A percentile compares a stretch with the other conserved stretches of the same genome.
These are phyloP conservation scores for Ephestia elutella DNA, from an alignment of 1,140 invertebrate genomes.

Conservation along the genomic window DNA sequence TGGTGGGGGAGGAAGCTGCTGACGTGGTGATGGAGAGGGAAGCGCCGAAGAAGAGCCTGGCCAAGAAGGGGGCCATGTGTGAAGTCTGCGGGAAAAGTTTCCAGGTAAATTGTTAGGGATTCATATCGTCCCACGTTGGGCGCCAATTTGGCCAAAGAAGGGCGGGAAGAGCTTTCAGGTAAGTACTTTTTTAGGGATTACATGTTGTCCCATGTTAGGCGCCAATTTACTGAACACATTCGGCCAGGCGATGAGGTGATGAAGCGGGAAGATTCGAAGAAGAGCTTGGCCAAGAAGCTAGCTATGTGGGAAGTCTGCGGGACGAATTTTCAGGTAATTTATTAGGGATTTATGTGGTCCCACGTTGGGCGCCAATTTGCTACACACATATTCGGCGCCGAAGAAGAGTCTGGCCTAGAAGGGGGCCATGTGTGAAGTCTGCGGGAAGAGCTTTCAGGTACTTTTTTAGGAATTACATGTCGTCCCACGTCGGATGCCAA, in stretches of 20 bases:
- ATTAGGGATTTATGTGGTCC: too few relatives aligned
- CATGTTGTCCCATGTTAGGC: neutral
- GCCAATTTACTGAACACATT: too few relatives aligned
- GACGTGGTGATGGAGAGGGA: neutral
- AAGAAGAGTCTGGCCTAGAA: neutral
- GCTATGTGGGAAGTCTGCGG: too few relatives aligned
- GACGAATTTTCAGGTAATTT: too few relatives aligned
- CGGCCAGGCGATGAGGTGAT: too few relatives aligned
- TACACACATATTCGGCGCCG: too few relatives aligned
- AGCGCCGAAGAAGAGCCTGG: neutral
- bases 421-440: constrained; percentile 43
- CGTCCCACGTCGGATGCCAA: too few relatives aligned
- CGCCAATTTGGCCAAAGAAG: too few relatives aligned
- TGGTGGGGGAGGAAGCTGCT: constrained; percentile 8
- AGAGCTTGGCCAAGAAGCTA: too few relatives aligned
- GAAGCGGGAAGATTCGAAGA: too few relatives aligned
- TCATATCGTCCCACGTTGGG: neutral
- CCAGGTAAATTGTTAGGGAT: constrained; percentile 32
- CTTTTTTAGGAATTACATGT: neutral
- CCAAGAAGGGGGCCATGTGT: constrained; percentile 28
- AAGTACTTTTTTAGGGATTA: too few relatives aligned
- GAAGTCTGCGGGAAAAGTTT: constrained; percentile 53
- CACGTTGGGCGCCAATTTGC: too few relatives aligned
- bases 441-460: constrained; percentile 47
- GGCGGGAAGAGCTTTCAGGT: constrained; percentile 47